A percentile compares a stretch with the other conserved stretches of the same genome.
Evolutionary conservation across 2,113 vertebrate genomes (phyloP).

Genomic region (Neogobius melanostomus): DNA sequence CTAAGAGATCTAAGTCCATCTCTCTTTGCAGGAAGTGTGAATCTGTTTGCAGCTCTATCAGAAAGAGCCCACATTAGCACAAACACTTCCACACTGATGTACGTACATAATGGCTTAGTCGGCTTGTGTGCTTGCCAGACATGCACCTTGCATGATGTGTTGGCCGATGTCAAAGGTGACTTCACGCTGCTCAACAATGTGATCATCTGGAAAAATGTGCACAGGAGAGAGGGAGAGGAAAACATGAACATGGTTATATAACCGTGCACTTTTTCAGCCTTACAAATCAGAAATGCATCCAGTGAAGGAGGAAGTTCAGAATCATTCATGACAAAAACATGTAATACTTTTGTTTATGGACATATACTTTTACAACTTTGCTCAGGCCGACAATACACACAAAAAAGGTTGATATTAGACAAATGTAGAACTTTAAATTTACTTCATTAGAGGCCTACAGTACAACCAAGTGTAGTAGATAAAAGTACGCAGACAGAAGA

Average conservation of each 20-base stretch:
- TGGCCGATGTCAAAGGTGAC: conserved; percentile 36
- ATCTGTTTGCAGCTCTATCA: conserved; percentile 19
- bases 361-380: too few species aligned
- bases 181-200: conserved; percentile 25
- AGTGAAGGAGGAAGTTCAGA: background rate
- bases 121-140: background rate
- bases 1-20: conserved; percentile 12
- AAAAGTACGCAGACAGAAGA: too few species aligned
- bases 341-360: too few species aligned
- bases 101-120: background rate
- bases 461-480: too few species aligned
- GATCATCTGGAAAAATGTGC: conserved; percentile 36
- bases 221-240: conserved; percentile 6
- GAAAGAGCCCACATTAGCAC: conserved; percentile 11
- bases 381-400: too few species aligned
- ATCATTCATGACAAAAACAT: background rate
- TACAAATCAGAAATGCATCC: background rate
- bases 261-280: background rate
- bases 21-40: conserved; percentile 25
- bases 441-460: too few species aligned
- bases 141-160: conserved; percentile 43
- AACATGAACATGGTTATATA: conserved; percentile 27
- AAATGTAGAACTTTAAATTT: too few species aligned
- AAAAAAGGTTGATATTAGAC: too few species aligned
- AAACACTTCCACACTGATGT: background rate